Conservation (phyloP, 2,888 invertebrate genomes). For the Pollenia angustigena region DNA sequence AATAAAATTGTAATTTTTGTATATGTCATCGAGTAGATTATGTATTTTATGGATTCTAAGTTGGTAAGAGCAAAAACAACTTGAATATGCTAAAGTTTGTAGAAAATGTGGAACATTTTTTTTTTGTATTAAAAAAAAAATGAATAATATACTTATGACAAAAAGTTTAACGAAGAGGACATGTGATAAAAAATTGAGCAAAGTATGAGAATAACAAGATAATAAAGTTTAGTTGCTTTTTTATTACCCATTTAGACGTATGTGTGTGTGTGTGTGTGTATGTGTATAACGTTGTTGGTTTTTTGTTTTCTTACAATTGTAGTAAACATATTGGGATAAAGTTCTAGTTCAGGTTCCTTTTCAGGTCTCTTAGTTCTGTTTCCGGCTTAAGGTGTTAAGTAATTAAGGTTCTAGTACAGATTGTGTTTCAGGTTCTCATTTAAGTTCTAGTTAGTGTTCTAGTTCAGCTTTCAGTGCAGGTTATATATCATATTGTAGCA, state of each 20-base stretch:
- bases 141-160: not conserved
- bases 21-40: slow-evolving; percentile 57
- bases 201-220: not conserved
- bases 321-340: too few relatives aligned
- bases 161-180: not conserved
- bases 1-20: slow-evolving; percentile 58
- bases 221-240: slow-evolving; percentile 8
- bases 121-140: not conserved
- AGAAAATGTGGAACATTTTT: not conserved
- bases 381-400: too few relatives aligned
- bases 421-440: too few relatives aligned
- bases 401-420: too few relatives aligned
- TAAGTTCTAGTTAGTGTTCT: too few relatives aligned
- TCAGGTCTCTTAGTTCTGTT: too few relatives aligned
- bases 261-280: not conserved
- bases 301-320: too few relatives aligned
- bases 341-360: too few relatives aligned
- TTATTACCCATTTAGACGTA: not conserved
- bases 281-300: too few relatives aligned
- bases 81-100: not conserved
- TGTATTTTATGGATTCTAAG: slow-evolving; percentile 4
- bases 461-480: too few relatives aligned
- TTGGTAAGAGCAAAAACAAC: not conserved
- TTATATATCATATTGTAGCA: too few relatives aligned
- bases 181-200: not conserved